Base-by-base conservation (phyloP, 2,888 invertebrate genomes). In the Agapostemon virescens region DNA sequence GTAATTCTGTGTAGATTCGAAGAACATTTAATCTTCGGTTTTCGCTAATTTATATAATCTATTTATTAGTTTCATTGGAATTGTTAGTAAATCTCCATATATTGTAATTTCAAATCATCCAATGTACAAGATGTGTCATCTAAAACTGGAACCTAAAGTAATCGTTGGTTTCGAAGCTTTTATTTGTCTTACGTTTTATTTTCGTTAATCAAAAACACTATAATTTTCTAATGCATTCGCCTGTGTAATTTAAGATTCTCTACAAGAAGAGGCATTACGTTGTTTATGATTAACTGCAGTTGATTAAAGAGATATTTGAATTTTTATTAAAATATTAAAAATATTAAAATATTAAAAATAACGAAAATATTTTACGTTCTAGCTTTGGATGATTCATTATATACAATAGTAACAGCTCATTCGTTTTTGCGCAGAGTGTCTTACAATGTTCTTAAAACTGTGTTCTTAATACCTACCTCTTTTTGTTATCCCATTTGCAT, bases 1-100 rank as follows among this genome's bases (percentile, higher is more conserved):
- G 78, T 79, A 79, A 78, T 52, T 72, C 23, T 26, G 33, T 42
- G 63, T 69, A 26, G 63, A 26, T 69, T 69, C n/a, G 33, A 20
- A 49, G 33, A 52, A n/a, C 13, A 67, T 69, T 36, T n/a, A 40
- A 40, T 17, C n/a, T 20, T 5, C n/a, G 20, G 30, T 69, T 72
- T 1, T 20, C 30, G 20, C 36, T 45, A 36, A 20, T 33, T 42
- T 26, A 49, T 71, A 63, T 33, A 63, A 45, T 36, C 17, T 36
- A 38, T 30, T 30, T 26, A 15, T 26, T 23, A 20, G 17, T 58
- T 36, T 13, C 49, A 26, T 5, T 17, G 38, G 17, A 63, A 17
- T 40, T 61, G 9, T 40, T 55, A n/a, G n/a, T 38, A 45, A 63
- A 38, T 3, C 30, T 68, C 52, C 36, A 55, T 26, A 4, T 52